phyloP scores from a whole-genome alignment of 2,888 invertebrate species.

The Dasysyrphus tricinctus region DNA sequence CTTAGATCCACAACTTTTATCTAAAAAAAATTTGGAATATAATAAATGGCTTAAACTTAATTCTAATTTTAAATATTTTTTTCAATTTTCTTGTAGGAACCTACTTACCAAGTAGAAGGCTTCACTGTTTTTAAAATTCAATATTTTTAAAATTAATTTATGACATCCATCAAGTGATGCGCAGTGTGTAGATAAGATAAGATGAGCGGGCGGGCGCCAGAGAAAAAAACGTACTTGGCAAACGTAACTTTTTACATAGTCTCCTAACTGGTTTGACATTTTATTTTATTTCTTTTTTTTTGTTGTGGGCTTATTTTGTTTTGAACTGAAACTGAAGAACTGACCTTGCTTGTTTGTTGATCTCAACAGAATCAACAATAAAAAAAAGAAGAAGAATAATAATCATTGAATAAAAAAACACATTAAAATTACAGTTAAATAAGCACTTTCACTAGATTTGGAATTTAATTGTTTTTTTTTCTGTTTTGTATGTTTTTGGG shows the following conservation, averaged over 20 bases:
- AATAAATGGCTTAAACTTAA: too few species aligned
- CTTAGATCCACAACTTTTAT: too few species aligned
- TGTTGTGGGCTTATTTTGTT: not conserved
- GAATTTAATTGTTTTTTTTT: constrained; percentile 3
- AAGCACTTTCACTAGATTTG: constrained; percentile 20
- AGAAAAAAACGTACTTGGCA: not conserved
- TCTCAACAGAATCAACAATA: not conserved
- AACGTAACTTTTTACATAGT: constrained; percentile 28
- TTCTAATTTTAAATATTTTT: too few species aligned
- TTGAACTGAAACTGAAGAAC: not conserved
- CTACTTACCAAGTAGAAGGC: too few species aligned
- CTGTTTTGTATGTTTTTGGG: not conserved
- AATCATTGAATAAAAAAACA: not conserved
- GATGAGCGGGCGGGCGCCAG: constrained; percentile 18
- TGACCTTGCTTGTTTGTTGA: constrained; percentile 37
- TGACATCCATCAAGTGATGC: not conserved
- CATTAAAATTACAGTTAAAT: not conserved
- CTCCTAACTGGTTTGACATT: constrained; percentile 36
- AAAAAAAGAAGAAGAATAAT: not conserved
- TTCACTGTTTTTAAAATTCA: too few species aligned
- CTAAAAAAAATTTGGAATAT: too few species aligned
- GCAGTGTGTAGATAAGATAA: not conserved
- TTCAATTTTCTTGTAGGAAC: too few species aligned
- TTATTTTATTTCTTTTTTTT: not conserved
- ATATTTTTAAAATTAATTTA: not conserved